phyloP scores from a whole-genome alignment of 2,888 invertebrate genomes.

The Apantesis nais region DNA sequence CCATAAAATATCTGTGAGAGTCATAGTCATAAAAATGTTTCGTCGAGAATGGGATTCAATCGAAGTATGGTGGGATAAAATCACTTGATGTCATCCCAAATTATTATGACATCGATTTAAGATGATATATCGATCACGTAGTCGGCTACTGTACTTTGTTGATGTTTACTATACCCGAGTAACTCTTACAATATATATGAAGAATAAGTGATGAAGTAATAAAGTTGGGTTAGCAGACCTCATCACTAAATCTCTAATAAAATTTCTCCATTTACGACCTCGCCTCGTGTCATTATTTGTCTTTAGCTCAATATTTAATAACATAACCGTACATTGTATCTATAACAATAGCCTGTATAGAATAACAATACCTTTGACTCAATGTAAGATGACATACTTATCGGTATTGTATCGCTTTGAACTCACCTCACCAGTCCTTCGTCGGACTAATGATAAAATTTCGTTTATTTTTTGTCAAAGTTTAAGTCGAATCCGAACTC shows the following conservation, averaged over 20 bases:
- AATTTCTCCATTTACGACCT: background rate
- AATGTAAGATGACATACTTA: too few species aligned
- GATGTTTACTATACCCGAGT: slow-evolving; percentile 27
- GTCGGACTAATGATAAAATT: background rate
- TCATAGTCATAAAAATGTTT: slow-evolving; percentile 59
- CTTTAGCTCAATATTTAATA: background rate
- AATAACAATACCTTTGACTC: background rate
- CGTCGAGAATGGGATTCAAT: slow-evolving; percentile 50
- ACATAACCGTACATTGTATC: background rate
- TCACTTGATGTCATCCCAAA: slow-evolving; percentile 53
- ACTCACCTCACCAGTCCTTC: background rate
- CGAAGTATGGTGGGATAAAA: slow-evolving; percentile 48
- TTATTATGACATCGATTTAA: slow-evolving; percentile 48
- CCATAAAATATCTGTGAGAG: slow-evolving; percentile 17
- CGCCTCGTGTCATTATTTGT: background rate
- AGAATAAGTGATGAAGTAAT: slow-evolving; percentile 16
- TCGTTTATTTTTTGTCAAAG: background rate
- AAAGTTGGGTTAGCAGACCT: slow-evolving; percentile 3
- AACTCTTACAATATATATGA: slow-evolving; percentile 19
- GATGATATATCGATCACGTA: slow-evolving; percentile 36
- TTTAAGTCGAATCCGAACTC: too few species aligned
- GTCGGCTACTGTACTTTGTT: slow-evolving; percentile 18
- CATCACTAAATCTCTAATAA: background rate
- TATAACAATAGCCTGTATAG: background rate
- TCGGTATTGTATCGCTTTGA: too few species aligned